Evolutionary conservation across 1,140 invertebrate genomes (phyloP).

Genomic region (Drosophila murphyi): DNA sequence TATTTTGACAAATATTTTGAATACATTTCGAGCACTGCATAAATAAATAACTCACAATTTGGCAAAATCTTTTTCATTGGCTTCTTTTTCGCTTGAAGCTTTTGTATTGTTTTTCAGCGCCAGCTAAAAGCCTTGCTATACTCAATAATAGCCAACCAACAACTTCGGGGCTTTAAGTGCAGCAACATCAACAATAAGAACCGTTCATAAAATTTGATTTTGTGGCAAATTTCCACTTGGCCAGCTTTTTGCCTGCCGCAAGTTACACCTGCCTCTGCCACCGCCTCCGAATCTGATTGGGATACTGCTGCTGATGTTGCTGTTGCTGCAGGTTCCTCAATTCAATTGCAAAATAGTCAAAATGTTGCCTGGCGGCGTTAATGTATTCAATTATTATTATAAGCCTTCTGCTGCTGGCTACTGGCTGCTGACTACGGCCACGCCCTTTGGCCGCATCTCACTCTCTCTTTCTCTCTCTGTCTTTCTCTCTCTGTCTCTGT

Average conservation of each 20-base stretch:
- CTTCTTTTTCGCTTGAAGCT: background rate
- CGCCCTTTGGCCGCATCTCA: constrained; percentile 17
- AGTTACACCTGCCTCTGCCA: constrained; percentile 55
- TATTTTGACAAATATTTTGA: no score
- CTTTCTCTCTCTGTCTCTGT: background rate
- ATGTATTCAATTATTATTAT: constrained; percentile 82
- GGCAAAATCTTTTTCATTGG: background rate
- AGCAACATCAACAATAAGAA: constrained; percentile 13
- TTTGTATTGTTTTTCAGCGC: background rate
- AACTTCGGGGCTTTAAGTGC: constrained; percentile 36
- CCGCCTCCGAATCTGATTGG: background rate
- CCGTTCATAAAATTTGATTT: constrained; percentile 44
- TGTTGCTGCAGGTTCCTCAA: constrained; percentile 28
- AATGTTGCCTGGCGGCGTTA: constrained; percentile 36
- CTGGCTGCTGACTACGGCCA: constrained; percentile 26
- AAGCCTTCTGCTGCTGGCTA: constrained; percentile 43
- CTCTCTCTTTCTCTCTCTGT: background rate
- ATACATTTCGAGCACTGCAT: no score
- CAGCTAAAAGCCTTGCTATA: constrained; percentile 10
- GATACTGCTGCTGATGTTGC: constrained; percentile 35
- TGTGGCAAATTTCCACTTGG: constrained; percentile 55
- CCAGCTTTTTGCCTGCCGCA: constrained; percentile 16
- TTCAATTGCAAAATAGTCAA: constrained; percentile 53
- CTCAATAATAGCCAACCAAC: constrained; percentile 38
- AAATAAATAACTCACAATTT: constrained; percentile 6